Evolutionary conservation across 1,140 invertebrate genomes (phyloP).

Genomic region (Psilanteris sp.): DNA sequence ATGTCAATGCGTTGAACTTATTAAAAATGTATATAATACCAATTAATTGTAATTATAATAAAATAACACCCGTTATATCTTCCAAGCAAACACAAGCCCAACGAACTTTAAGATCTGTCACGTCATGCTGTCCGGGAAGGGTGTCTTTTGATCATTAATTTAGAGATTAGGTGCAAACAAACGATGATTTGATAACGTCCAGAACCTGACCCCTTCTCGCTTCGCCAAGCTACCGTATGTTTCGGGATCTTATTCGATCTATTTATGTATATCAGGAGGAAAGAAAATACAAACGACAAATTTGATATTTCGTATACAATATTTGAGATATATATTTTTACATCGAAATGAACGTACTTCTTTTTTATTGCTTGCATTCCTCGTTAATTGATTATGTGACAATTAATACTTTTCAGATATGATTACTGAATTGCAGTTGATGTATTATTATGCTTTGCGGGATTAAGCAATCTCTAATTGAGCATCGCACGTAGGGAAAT

Average conservation of each 20-base stretch:
- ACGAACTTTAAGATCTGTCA: conserved; percentile 75
- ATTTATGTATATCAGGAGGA: conserved; percentile 50
- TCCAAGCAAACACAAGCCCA: conserved; percentile 50
- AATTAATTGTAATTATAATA: too few relatives aligned
- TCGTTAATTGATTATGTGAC: too few relatives aligned
- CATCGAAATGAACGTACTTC: conserved; percentile 7
- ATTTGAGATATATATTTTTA: conserved; percentile 12
- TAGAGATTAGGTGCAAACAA: conserved; percentile 79
- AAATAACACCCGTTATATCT: conserved; percentile 58
- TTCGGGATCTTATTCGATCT: conserved; percentile 55
- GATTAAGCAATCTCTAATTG: conserved; percentile 30
- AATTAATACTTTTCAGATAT: too few relatives aligned
- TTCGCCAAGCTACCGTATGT: conserved; percentile 67
- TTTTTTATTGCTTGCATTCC: too few relatives aligned
- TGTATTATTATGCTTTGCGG: conserved; percentile 1
- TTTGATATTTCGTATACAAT: conserved; percentile 13
- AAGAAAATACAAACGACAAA: conserved; percentile 47
- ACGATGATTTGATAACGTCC: conserved; percentile 80
- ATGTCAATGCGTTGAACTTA: too few relatives aligned
- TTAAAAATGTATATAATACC: too few relatives aligned
- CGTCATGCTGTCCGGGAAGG: conserved; percentile 69
- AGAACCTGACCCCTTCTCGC: conserved; percentile 66
- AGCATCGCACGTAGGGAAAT: conserved; percentile 16
- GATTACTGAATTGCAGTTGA: conserved; percentile 1
- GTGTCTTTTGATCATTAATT: conserved; percentile 78